Evolutionary conservation across 2,113 vertebrate genomes (phyloP).

Genomic region (Seriola aureovittata): DNA sequence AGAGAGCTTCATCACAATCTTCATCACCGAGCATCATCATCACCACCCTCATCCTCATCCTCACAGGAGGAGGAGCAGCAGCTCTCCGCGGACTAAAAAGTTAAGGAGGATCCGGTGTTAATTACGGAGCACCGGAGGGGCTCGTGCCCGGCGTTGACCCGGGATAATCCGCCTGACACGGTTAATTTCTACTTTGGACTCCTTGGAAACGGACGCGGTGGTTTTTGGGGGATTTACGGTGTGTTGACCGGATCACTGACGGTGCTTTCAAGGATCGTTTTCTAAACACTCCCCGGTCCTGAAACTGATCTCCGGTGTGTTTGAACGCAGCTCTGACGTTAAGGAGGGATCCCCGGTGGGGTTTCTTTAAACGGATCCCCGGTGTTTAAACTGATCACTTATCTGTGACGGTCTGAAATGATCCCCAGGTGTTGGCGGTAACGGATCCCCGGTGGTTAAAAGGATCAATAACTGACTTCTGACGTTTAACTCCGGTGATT

Average conservation of each 20-base stretch:
- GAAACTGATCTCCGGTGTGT: conserved; percentile 21
- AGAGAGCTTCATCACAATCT: conserved; percentile 11
- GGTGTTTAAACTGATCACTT: neutral
- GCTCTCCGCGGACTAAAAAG: conserved; percentile 61
- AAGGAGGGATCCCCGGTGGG: too few species aligned
- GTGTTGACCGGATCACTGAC: conserved; percentile 15
- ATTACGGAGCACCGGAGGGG: conserved; percentile 39
- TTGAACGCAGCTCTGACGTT: neutral
- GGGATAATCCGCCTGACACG: conserved; percentile 38
- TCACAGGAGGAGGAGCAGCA: conserved; percentile 1
- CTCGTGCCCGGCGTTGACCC: conserved; percentile 24
- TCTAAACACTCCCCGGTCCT: neutral
- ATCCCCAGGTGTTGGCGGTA: neutral
- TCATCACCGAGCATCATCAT: neutral
- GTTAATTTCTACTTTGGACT: conserved; percentile 9
- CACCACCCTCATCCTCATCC: conserved; percentile 17
- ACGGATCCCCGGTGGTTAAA: neutral
- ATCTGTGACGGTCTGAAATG: neutral
- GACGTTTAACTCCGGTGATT: neutral
- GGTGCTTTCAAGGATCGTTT: conserved; percentile 3
- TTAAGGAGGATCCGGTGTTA: conserved; percentile 55
- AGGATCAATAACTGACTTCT: conserved; percentile 22
- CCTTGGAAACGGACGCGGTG: conserved; percentile 13
- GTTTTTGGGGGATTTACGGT: conserved; percentile 9
- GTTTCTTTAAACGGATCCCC: too few species aligned